These are phyloP conservation scores for Calliopum simillimum DNA, from an alignment of 2,888 invertebrate species.

Conservation along the genomic window DNA sequence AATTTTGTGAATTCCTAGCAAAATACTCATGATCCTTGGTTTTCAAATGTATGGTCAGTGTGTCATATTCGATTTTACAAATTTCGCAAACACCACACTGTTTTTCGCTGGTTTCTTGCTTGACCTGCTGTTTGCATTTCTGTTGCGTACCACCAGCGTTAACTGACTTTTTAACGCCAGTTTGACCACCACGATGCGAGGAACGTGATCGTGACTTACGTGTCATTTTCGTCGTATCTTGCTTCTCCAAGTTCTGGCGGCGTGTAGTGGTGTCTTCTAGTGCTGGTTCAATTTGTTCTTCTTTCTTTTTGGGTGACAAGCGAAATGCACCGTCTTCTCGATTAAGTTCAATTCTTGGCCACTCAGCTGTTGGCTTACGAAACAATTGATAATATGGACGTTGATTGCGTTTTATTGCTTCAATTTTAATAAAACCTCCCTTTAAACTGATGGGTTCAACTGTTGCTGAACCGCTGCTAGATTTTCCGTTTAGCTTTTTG, in stretches of 20 bases:
- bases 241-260: constrained; percentile 29
- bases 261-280: constrained; percentile 36
- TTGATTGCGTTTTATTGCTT: constrained; percentile 65
- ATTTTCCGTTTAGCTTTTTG: constrained; percentile 25
- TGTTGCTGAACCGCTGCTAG: constrained; percentile 49
- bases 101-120: constrained; percentile 61
- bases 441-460: constrained; percentile 72
- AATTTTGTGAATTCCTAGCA: constrained; percentile 80
- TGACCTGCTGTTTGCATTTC: constrained; percentile 49
- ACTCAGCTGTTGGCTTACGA: constrained; percentile 60
- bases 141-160: constrained; percentile 23
- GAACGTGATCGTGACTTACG: constrained; percentile 64
- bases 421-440: constrained; percentile 80
- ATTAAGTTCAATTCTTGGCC: constrained; percentile 64
- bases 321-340: constrained; percentile 65
- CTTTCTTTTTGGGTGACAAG: constrained; percentile 50
- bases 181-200: constrained; percentile 46
- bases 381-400: constrained; percentile 66
- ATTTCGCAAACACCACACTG: constrained; percentile 83
- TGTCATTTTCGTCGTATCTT: constrained; percentile 58
- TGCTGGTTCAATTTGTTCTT: constrained; percentile 32
- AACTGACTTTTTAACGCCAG: constrained; percentile 2
- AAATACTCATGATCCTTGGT: constrained; percentile 81
- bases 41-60: constrained; percentile 77
- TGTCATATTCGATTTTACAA: constrained; percentile 80